phyloP scores from a whole-genome alignment of 2,888 invertebrate genomes.

The Sarcophaga caerulescens region DNA sequence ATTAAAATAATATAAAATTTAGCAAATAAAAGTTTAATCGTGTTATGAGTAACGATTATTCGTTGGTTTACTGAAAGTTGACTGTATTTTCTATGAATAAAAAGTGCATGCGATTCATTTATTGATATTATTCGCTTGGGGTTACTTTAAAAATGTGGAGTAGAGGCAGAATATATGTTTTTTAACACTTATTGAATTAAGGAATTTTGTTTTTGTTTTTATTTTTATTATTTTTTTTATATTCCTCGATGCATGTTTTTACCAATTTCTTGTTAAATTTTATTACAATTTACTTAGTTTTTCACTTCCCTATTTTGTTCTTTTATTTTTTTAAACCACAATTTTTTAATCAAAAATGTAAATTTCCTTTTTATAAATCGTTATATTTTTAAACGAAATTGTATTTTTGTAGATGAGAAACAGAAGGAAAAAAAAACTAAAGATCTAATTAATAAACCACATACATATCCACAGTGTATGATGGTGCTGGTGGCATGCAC shows the following conservation, averaged over 20 bases:
- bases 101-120: neutral
- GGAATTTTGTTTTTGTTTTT: neutral
- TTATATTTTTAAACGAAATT: slow-evolving; percentile 20
- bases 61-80: neutral
- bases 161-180: neutral
- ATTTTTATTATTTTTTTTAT: neutral
- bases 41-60: too few relatives aligned
- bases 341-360: slow-evolving; percentile 68
- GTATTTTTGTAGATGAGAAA: neutral
- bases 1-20: too few relatives aligned
- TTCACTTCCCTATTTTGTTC: neutral
- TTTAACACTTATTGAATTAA: neutral
- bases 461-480: neutral
- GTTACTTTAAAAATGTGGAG: neutral
- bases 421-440: slow-evolving; percentile 38
- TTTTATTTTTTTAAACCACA: slow-evolving; percentile 48
- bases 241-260: neutral
- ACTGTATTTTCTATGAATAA: neutral
- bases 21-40: too few relatives aligned
- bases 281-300: neutral
- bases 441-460: slow-evolving; percentile 67
- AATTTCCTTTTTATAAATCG: slow-evolving; percentile 53
- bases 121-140: neutral
- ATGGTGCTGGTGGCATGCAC: too few relatives aligned
- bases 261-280: neutral